Conservation (phyloP, 2,797 vertebrate species). For the Ataeniobius toweri region DNA sequence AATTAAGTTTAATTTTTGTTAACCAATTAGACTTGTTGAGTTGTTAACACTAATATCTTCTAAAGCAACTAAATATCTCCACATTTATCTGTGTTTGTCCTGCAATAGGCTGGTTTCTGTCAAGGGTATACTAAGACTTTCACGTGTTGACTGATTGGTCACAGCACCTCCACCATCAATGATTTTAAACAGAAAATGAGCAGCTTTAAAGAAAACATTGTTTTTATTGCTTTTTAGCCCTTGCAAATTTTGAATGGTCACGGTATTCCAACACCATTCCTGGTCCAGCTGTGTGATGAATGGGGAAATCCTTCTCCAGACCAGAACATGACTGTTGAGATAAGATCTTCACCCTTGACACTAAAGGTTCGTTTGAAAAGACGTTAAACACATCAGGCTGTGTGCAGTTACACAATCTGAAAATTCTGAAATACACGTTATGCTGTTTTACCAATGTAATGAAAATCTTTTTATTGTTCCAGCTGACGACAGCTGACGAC, state of each 20-base stretch:
- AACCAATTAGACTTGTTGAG: too few relatives aligned
- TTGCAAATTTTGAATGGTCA: constrained; percentile 86
- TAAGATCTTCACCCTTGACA: constrained; percentile 32
- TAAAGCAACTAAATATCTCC: background rate
- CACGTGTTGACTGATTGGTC: background rate
- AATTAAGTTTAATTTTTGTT: too few relatives aligned
- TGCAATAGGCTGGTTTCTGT: background rate
- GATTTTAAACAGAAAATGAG: background rate
- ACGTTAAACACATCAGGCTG: too few relatives aligned
- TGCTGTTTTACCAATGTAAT: background rate
- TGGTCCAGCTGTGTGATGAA: constrained; percentile 86
- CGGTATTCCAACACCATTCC: constrained; percentile 78
- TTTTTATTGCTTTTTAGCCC: constrained; percentile 70
- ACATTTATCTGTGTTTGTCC: background rate
- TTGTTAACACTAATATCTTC: too few relatives aligned
- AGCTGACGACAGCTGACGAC: constrained; percentile 75
- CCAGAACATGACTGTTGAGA: constrained; percentile 73
- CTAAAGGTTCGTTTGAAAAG: constrained; percentile 61
- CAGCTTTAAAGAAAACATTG: background rate
- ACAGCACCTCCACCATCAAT: background rate
- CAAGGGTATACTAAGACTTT: background rate
- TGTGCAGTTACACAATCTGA: background rate
- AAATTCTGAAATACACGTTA: background rate
- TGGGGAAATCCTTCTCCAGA: constrained; percentile 87
- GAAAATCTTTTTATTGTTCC: constrained; percentile 4